Evolutionary conservation across 2,113 vertebrate genomes (phyloP), one percentile per base, ranked within the genome.

Genomic region (Clupea harengus): DNA sequence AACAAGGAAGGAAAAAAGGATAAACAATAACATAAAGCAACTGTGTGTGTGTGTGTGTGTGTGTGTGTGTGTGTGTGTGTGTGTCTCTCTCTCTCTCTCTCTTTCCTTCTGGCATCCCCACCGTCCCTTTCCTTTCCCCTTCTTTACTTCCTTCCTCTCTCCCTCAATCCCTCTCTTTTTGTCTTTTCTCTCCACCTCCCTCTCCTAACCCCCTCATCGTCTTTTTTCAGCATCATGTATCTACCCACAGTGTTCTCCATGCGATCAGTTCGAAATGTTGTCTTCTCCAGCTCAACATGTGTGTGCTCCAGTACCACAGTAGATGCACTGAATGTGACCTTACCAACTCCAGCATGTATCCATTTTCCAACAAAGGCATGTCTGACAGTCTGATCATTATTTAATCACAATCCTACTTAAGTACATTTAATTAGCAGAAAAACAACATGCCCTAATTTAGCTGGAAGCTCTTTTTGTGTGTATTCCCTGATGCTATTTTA

Each of bases 341-440:
- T 32, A 28, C 32, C 13, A 15, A 32, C 72, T 32, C 28, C 25
- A 39, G 25, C 28, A 78, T 60, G 54, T 78, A 78, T 78, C 10
- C 72, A 9, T 15, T 78, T 3, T 39, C 32, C 2, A 78, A 6
- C 11, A 78, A 32, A 28, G 13, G 28, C 28, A 17, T 78, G 10
- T 39, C 72, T 78, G 72, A 39, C 72, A 39, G 72, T 15, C 72
- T 78, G 72, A 78, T 78, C 72, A 78, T 39, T 78, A 78, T 78
- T 78, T 78, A 78, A 78, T 32, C 15, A 32, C 72, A 39, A 39
- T 44, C 10, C 28, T 10, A 39, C 72, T 78, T 44, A 39, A 78
- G 72, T 32, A 32, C 72, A 64, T 78, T 78, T 78, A 78, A 78
- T 78, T 78, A 78, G 28, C 28, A 78, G 72, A 78, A 78, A 39